Percentiles rank a stretch among this genome's conserved stretches.
Evolutionary conservation across 1,140 invertebrate species (phyloP).

Genomic region (Nilaparvata lugens): DNA sequence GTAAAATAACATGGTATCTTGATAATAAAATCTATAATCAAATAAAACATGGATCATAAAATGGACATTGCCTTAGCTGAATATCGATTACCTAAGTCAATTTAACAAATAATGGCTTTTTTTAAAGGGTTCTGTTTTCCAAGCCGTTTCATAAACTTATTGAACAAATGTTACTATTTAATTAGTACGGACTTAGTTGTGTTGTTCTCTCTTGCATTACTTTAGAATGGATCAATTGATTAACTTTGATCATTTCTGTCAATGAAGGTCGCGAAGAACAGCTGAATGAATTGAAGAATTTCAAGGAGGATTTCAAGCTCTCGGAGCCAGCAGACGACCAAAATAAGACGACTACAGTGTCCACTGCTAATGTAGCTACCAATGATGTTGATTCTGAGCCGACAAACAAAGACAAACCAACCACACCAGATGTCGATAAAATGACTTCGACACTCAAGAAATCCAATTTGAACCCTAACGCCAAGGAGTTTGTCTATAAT

Average conservation of each 20-base stretch:
- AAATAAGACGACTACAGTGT: slow-evolving; percentile 1
- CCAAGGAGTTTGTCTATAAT: slow-evolving; percentile 76
- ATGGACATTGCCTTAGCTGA: no score
- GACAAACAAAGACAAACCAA: background rate
- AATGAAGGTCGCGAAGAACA: slow-evolving; percentile 41
- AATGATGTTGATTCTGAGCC: background rate
- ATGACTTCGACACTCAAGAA: slow-evolving; percentile 55
- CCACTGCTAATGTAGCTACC: background rate
- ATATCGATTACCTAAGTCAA: no score
- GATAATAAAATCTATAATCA: no score
- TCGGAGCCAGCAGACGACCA: slow-evolving; percentile 36
- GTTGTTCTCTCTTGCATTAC: no score
- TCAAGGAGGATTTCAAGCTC: slow-evolving; percentile 48
- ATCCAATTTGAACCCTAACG: slow-evolving; percentile 77
- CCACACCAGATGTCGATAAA: slow-evolving; percentile 43
- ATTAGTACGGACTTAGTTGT: no score
- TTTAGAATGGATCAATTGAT: background rate
- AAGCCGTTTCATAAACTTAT: no score
- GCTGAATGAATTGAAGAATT: slow-evolving; percentile 45
- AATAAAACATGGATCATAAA: no score
- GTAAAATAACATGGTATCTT: no score
- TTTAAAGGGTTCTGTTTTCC: no score
- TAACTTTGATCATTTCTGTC: background rate
- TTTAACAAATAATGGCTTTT: no score
- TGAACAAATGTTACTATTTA: no score